A percentile compares a stretch with the other conserved stretches of the same genome.
phyloP scores from a whole-genome alignment of 2,888 invertebrate genomes.

The Polydrusus pterygomalis region DNA sequence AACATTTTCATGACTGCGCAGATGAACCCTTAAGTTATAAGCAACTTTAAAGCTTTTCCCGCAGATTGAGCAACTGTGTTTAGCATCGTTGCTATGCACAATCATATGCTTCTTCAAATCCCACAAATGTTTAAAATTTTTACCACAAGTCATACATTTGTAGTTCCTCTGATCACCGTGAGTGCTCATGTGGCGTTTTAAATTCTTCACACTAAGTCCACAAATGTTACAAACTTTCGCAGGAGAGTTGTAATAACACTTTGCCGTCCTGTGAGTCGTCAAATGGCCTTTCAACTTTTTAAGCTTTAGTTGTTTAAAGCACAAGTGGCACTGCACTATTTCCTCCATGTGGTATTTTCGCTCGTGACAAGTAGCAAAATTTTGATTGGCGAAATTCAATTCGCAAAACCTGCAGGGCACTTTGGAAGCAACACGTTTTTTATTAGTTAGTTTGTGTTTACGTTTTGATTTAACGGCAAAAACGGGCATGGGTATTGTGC shows the following conservation, averaged over 20 bases:
- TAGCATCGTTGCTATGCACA: conserved; percentile 70
- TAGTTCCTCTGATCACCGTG: conserved; percentile 72
- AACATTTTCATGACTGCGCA: conserved; percentile 56
- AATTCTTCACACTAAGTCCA: conserved; percentile 51
- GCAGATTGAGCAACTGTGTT: conserved; percentile 72
- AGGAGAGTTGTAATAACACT: conserved; percentile 40
- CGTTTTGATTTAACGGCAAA: not conserved
- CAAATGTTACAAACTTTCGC: conserved; percentile 47
- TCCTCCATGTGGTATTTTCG: conserved; percentile 56
- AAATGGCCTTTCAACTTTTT: conserved; percentile 44
- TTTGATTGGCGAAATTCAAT: conserved; percentile 63
- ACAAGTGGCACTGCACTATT: conserved; percentile 33
- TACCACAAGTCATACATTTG: conserved; percentile 72
- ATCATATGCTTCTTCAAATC: conserved; percentile 57
- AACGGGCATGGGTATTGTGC: not conserved
- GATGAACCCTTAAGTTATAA: conserved; percentile 56
- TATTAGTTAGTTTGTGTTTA: not conserved
- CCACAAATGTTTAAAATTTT: conserved; percentile 68
- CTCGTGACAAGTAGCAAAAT: conserved; percentile 57
- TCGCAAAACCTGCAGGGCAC: conserved; percentile 62
- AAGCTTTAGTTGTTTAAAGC: conserved; percentile 33
- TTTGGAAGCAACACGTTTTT: conserved; percentile 25
- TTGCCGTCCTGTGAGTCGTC: conserved; percentile 44
- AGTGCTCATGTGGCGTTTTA: conserved; percentile 56
- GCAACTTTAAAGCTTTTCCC: conserved; percentile 69